Evolutionary conservation across 1,140 invertebrate genomes (phyloP), one percentile per base, ranked within the genome.

Genomic region (Drosophila sechellia): DNA sequence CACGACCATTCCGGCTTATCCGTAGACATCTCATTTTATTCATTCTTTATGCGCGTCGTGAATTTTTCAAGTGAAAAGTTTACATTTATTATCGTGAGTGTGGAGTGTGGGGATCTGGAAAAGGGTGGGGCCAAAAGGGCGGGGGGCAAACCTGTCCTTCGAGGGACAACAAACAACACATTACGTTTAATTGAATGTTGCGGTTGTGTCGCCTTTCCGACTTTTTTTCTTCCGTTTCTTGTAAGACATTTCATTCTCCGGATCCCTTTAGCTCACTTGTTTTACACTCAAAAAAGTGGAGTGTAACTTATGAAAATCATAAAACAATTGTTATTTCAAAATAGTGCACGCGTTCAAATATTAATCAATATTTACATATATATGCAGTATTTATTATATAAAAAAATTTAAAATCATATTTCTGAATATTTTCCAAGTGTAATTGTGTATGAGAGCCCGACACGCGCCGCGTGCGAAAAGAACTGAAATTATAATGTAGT

Each of bases 161-260:
- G 56, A 73, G 72, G 79, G 83, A 83, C 76, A 79, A 87, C 84
- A 89, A 87, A 83, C 84, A 87, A 89, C 84, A 83, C 84, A 87
- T 87, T 87, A 83, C 76, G 60, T 89, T 89, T 89, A 87, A 87
- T 87, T 87, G 84, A 87, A 87, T 87, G 84, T 89, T 80, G 79
- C 77, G 84, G 83, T 83, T 83, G 83, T 81, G 63, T 71, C 48
- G 75, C 69, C 50, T 75, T 40, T 13, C 12, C 42, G 34, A 55
- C 66, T 56, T 50, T 35, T 70, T 55, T 55, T 17, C 34, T 27
- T 69, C n/a, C 63, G 50, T 25, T 55, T 31, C 48, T 68, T 52
- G 48, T 34, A 46, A 22, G 35, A 31, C 57, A 22, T 45, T 64
- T 64, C 35, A 10, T 25, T 22, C n/a, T 31, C 35, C 50, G 15